Base-by-base conservation (phyloP, 2,113 vertebrate genomes). In the Dinomys branickii region DNA sequence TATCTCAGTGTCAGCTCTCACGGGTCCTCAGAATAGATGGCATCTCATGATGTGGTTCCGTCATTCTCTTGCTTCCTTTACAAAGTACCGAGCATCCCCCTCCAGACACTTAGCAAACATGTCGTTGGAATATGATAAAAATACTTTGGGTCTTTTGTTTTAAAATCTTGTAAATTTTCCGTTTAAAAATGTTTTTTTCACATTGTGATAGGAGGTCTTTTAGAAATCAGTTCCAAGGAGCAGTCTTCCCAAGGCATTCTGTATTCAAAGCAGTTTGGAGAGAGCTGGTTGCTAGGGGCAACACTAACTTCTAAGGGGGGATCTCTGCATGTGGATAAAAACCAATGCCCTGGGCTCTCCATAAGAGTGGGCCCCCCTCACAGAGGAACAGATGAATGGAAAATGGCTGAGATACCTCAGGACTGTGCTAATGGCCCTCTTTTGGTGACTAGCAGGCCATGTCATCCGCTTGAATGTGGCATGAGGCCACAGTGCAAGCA, bases 211-310 rank as follows among this genome's bases (percentile, higher is more conserved):
- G 92, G 94, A 94, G 92, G 85, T 87, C 96, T 96, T 96, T 98
- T 47, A 92, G 97, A 96, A 96, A 97, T 87, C 94, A 78, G 92
- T 94, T 97, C 95, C 77, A 82, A 97, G 96, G 90, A 94, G 38
- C 87, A 33, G 87, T 73, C 85, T 95, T 96, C 95, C 96, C 90
- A 50, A 90, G 96, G 96, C 97, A 95, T 92, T 88, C 90, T 73
- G 96, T 89, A 97, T 97, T 97, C 98, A 98, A 97, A 98, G 97
- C 95, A 56, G 85, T 92, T 92, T 90, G 94, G 95, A 95, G 96
- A 87, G 94, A 93, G 94, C 96, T 96, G 90, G 97, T 98, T 98
- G 98, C 98, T 94, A 98, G 92, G 98, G 97, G 98, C 98, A 98
- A 98, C 97, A 56, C 71, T 82, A 96, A 97, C 95, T 98, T 98